Percentiles rank a stretch among this genome's conserved stretches.
Evolutionary conservation across 2,113 vertebrate species (phyloP).

Genomic region (Cephalopholis sonnerati): DNA sequence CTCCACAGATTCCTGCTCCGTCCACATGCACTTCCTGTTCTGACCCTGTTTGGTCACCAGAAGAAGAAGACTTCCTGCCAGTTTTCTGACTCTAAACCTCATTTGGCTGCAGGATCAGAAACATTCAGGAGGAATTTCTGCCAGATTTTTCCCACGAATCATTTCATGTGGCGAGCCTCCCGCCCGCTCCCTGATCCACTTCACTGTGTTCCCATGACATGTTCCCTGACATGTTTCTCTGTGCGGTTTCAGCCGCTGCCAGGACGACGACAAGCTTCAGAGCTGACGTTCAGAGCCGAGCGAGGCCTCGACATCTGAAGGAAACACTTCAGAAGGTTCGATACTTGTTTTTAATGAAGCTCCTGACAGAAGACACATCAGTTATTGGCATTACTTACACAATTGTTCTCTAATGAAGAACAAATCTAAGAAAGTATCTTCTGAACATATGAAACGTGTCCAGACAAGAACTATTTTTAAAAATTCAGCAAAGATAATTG

Average conservation of each 20-base stretch:
- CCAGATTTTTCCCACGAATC: conserved; percentile 55
- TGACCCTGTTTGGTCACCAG: conserved; percentile 28
- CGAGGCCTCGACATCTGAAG: neutral
- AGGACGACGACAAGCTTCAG: neutral
- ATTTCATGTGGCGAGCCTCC: conserved; percentile 51
- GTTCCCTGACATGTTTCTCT: conserved; percentile 12
- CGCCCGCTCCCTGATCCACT: conserved; percentile 35
- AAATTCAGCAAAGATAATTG: too few species aligned
- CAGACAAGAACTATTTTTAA: too few species aligned
- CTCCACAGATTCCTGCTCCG: neutral
- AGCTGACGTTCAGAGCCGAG: neutral
- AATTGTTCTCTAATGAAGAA: neutral
- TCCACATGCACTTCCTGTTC: conserved; percentile 11
- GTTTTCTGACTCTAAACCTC: conserved; percentile 25
- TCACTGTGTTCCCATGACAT: conserved; percentile 56
- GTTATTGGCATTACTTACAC: too few species aligned
- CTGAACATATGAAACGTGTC: too few species aligned
- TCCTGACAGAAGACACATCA: too few species aligned
- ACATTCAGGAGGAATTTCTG: conserved; percentile 14
- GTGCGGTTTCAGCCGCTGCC: conserved; percentile 30
- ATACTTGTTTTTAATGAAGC: too few species aligned
- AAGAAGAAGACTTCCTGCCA: conserved; percentile 31
- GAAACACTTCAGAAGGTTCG: neutral
- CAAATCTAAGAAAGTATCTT: too few species aligned
- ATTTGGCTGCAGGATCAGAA: conserved; percentile 35